Evolutionary conservation across 1,140 invertebrate genomes (phyloP).

Genomic region (Grapholita molesta): DNA sequence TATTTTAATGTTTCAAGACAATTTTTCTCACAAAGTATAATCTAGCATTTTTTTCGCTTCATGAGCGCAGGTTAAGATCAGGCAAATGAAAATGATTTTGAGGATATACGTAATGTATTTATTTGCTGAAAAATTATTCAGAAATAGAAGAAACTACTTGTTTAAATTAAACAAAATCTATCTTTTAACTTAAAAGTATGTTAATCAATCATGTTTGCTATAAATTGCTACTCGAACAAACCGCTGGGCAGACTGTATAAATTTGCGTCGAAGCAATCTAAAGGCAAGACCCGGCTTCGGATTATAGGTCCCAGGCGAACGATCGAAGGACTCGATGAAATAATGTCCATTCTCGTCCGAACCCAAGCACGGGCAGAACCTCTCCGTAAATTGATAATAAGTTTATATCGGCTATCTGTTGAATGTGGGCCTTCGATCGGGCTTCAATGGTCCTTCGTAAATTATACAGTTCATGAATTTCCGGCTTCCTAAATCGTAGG

Average conservation of each 20-base stretch:
- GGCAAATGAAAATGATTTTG: no score
- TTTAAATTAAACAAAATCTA: no score
- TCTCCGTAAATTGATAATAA: constrained; percentile 33
- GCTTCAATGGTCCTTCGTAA: background rate
- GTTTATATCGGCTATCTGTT: constrained; percentile 34
- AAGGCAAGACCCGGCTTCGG: background rate
- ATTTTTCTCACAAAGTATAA: no score
- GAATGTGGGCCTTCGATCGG: constrained; percentile 24
- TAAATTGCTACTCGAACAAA: background rate
- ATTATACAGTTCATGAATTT: constrained; percentile 8
- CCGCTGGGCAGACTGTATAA: background rate
- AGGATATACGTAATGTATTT: no score
- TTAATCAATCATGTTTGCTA: no score
- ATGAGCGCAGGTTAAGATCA: no score
- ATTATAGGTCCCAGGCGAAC: constrained; percentile 51
- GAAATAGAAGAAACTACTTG: no score
- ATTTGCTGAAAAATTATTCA: no score
- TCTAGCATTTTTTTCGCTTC: no score
- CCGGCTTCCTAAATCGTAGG: background rate
- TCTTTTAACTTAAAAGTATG: no score
- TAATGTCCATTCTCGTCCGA: constrained; percentile 42
- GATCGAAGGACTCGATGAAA: constrained; percentile 51
- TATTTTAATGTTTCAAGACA: no score
- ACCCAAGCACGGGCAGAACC: constrained; percentile 17
- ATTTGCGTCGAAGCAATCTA: constrained; percentile 15